Evolutionary conservation across 2,888 invertebrate species (phyloP), one percentile per base, ranked within the genome.

Genomic region (Hypolimnas misippus): DNA sequence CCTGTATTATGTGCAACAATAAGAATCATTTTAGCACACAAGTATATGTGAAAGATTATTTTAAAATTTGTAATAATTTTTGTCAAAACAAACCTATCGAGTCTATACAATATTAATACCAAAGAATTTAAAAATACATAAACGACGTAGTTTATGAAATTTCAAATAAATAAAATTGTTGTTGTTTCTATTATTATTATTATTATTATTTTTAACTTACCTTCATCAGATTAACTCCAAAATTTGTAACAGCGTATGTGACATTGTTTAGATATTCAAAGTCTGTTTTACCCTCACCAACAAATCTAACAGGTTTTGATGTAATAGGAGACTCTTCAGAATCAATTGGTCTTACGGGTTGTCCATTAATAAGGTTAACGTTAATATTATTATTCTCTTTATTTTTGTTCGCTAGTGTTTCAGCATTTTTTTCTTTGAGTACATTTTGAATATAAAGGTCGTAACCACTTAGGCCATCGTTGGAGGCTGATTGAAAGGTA

Each of bases 201-300:
- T 33, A 4, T 33, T 33, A 5, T 33, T 33, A 7, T 10, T 3
- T 38, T 7, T 14, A 8, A 56, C 67, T 75, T 75, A 88, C 88
- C 82, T 81, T 83, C 61, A 88, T 71, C 55, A 88, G 72, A 66
- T 76, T 75, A 14, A 88, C 65, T 16, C 84, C 86, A 60, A 88
- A 83, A 46, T 79, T 76, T 0, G 83, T 77, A 12, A 87, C 72
- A 17, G 81, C 75, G 8, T 72, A 59, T 3, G 81, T 79, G 7
- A 74, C 68, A 46, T 76, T 76, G 19, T 71, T 72, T 0, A 70
- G 55, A 51, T 68, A 68, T 44, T 70, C 69, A 2, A 68, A 62
- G 6, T 70, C 69, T 17, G 69, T 68, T 29, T 55, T 68, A 1
- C 66, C 59, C 4, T 66, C 66, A 16, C 64, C 64, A 40, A 68